Evolutionary conservation across 2,888 invertebrate genomes (phyloP).

Genomic region (Villa cingulata): DNA sequence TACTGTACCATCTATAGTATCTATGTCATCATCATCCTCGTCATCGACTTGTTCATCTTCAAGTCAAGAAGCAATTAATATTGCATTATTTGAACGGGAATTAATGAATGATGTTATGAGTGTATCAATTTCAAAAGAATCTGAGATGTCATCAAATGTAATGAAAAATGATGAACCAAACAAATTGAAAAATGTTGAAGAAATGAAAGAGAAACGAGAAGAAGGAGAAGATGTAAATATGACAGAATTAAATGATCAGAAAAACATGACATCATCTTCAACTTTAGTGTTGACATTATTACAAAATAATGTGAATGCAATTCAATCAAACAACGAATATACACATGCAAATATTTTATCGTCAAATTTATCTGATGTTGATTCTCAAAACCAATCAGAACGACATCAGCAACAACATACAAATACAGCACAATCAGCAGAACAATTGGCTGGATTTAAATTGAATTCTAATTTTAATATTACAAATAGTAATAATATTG

Average conservation of each 20-base stretch:
- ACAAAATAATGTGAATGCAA: background rate
- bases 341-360: background rate
- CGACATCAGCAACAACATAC: background rate
- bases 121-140: background rate
- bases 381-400: too few relatives aligned
- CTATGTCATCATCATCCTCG: background rate
- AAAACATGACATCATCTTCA: background rate
- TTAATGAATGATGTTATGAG: conserved; percentile 1
- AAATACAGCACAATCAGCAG: background rate
- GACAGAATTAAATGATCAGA: background rate
- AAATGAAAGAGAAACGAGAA: background rate
- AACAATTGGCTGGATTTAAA: background rate
- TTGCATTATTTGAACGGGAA: background rate
- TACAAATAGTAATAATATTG: background rate
- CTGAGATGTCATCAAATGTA: background rate
- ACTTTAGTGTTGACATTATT: background rate
- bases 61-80: background rate
- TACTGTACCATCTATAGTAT: background rate
- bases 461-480: background rate
- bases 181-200: background rate
- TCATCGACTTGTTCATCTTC: background rate
- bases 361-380: too few relatives aligned
- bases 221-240: background rate
- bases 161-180: background rate
- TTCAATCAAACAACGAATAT: background rate